Base-by-base conservation (phyloP, 2,888 invertebrate species). In the Melinopterus prodromus region DNA sequence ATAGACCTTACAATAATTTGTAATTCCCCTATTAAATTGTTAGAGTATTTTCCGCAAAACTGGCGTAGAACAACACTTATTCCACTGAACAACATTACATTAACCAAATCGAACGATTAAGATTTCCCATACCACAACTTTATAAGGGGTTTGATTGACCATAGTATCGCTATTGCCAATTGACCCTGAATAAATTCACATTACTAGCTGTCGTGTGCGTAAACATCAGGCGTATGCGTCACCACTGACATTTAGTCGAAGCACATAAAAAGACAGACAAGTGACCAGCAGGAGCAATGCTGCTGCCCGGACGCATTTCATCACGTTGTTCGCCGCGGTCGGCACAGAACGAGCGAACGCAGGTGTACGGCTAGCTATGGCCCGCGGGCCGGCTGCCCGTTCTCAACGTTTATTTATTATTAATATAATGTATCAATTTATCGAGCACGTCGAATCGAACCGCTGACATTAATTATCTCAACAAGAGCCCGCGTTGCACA, bases 361-460 rank as follows among this genome's bases (percentile, higher is more conserved):
- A 53, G 53, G 53, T 53, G 53, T 53, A 53, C 53, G 12, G 53
- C 53, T 53, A 1, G 53, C 53, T 1, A 53, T 53, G 12, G 53
- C 53, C 53, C 53, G 53, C 53, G 53, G 53, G 53, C 53, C 53
- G 53, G 7, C 53, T 53, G 53, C 12, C 53, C 53, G 53, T 53
- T 53, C 53, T 12, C 53, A 9, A 53, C 53, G 53, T 53, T 53
- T 53, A 53, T 53, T 53, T 53, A 53, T 53, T 53, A 53, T 53
- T 53, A 53, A 53, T 53, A 53, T 53, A 53, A 53, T 53, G 53
- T 53, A 53, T 53, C 53, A 53, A 53, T 53, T 53, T 53, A 53
- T 53, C 53, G 53, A 53, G 53, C 53, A 53, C 7, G 1, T 53
- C 53, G 53, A 53, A 53, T 53, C 53, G 53, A 53, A 53, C 53